Evolutionary conservation across 2,113 vertebrate species (phyloP).

Genomic region (Narcine bancroftii): DNA sequence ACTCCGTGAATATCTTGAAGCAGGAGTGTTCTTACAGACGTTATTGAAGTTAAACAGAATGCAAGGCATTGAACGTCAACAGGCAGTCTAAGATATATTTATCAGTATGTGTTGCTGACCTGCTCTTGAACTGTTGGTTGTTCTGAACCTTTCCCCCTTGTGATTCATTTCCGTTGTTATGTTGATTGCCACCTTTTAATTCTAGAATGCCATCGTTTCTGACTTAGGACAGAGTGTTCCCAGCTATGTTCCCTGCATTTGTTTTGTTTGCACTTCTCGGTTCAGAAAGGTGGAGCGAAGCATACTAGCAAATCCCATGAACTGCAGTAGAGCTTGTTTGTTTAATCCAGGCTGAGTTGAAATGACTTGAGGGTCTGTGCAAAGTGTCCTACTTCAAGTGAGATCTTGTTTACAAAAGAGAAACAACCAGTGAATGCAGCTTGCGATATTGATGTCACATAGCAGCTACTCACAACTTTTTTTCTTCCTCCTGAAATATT

Average conservation of each 20-base stretch:
- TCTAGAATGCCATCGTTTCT: background rate
- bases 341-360: background rate
- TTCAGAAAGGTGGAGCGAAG: background rate
- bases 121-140: slow-evolving; percentile 21
- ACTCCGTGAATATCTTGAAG: background rate
- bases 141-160: background rate
- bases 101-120: background rate
- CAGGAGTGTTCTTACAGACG: background rate
- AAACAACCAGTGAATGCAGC: background rate
- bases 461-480: background rate
- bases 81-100: background rate
- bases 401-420: background rate
- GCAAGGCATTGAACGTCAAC: background rate
- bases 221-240: slow-evolving; percentile 19
- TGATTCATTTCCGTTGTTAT: slow-evolving; percentile 15
- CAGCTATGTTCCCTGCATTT: background rate
- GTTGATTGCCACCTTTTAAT: slow-evolving; percentile 16
- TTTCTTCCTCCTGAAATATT: background rate
- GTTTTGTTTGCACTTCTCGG: slow-evolving; percentile 10
- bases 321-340: background rate
- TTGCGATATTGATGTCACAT: background rate
- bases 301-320: too few relatives aligned
- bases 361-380: background rate
- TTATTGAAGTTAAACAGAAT: background rate
- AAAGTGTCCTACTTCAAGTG: background rate